A percentile compares a stretch with the other conserved stretches of the same genome.
phyloP scores from a whole-genome alignment of 2,797 vertebrate genomes.

The Epinephelus awoara region DNA sequence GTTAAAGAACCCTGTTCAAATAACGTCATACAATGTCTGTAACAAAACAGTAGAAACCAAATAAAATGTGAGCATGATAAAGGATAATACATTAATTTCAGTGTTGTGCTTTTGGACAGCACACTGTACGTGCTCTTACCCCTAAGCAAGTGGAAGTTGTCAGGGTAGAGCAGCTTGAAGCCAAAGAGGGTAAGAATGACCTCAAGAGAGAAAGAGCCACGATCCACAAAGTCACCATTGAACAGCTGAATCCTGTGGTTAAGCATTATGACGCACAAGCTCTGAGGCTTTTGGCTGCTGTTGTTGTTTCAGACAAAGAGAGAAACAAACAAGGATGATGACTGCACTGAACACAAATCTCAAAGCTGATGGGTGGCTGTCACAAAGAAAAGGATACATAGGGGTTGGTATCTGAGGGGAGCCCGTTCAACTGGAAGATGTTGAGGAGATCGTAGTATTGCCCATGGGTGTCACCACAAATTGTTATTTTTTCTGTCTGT shows the following conservation, averaged over 20 bases:
- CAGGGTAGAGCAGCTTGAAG: constrained; percentile 95
- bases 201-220: constrained; percentile 95
- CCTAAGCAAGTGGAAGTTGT: constrained; percentile 93
- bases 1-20: not conserved
- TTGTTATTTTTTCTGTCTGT: constrained; percentile 94
- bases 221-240: constrained; percentile 97
- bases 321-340: constrained; percentile 1
- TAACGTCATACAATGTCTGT: not conserved
- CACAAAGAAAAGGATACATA: constrained; percentile 92
- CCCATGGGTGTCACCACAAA: constrained; percentile 96
- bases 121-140: constrained; percentile 79
- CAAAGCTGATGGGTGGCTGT: not conserved
- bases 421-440: constrained; percentile 94
- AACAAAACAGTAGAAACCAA: not conserved
- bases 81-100: not conserved
- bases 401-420: constrained; percentile 92
- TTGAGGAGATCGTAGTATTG: constrained; percentile 96
- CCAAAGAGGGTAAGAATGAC: constrained; percentile 97
- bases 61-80: not conserved
- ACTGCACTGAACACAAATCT: not conserved
- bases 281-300: constrained; percentile 11
- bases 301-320: not conserved
- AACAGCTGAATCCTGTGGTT: constrained; percentile 88
- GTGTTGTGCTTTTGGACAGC: not conserved
- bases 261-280: constrained; percentile 56